Base-by-base conservation (phyloP, 2,797 vertebrate species). In the Spea hammondii region DNA sequence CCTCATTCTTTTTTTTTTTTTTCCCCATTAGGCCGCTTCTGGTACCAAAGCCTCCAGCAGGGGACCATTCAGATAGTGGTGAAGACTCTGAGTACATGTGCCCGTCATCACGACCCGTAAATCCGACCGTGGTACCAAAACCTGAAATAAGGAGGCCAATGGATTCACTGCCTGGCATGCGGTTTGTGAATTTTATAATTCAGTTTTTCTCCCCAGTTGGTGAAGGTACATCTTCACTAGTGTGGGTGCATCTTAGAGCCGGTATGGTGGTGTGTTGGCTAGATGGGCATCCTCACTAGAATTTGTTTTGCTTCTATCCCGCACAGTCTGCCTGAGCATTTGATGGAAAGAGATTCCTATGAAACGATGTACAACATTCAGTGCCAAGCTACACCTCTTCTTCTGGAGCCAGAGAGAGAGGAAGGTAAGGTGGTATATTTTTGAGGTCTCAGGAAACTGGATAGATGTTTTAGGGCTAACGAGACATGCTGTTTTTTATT, bases 51-150 rank as follows among this genome's bases (percentile, higher is more conserved):
- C 84, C 88, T 71, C 86, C 86, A 72, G 60, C 91, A 1, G 93
- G 89, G 79, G 95, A 96, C 54, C 94, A 95, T 83, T 88, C 87
- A 65, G 95, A 96, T 80, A 93, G 90, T 0, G 94, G 95, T 5
- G 96, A 97, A 77, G 97, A 98, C 84, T 93, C 95, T 0, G 96
- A 98, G 74, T 99, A 99, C 88, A 99, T 99, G 97, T 94, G 94
- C 48, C 97, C 97, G 0, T 95, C 94, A 57, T 99, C 97, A 9
- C 92, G 94, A 45, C 97, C 96, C 4, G 81, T 93, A 51, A 87
- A 94, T 75, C 89, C 92, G 74, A 86, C 91, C 51, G 85, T 84
- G 69, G 84, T 82, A 76, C 86, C 86, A 51, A 92, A 91, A 76
- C 5, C 84, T 48, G 92, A 93, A 54, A 12, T 79, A 10, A 91